Evolutionary conservation across 2,888 invertebrate genomes (phyloP).

Genomic region (Trichopria drosophilae): DNA sequence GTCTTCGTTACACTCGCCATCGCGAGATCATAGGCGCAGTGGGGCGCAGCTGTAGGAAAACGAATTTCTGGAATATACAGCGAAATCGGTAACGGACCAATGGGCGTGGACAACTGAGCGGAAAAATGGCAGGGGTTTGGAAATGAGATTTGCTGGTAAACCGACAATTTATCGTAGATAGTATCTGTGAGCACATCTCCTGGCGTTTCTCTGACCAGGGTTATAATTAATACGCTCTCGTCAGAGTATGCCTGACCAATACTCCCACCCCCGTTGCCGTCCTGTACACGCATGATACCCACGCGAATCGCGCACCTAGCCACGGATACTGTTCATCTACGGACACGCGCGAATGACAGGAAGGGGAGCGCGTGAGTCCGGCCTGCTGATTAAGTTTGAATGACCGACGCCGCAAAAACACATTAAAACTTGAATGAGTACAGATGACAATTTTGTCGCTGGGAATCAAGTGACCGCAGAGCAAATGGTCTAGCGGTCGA

Average conservation of each 20-base stretch:
- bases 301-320: not conserved
- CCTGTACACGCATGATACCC: conserved; percentile 22
- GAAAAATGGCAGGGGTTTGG: conserved; percentile 52
- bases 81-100: no score
- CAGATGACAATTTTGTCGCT: conserved; percentile 57
- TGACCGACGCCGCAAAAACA: conserved; percentile 59
- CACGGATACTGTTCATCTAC: conserved; percentile 30
- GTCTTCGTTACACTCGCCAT: no score
- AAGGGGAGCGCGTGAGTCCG: no score
- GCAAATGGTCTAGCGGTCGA: conserved; percentile 55
- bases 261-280: conserved; percentile 41
- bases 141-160: conserved; percentile 59
- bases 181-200: conserved; percentile 56
- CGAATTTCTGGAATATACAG: no score
- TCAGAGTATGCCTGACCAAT: conserved; percentile 52
- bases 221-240: conserved; percentile 58
- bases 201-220: conserved; percentile 57
- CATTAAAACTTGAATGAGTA: conserved; percentile 59
- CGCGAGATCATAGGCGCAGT: no score
- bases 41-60: no score
- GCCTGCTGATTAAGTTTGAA: conserved; percentile 57
- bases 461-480: conserved; percentile 58
- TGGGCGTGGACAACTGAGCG: conserved; percentile 47
- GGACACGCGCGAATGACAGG: conserved; percentile 28
- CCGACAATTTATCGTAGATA: conserved; percentile 57